Evolutionary conservation across 1,140 invertebrate species (phyloP), one percentile per base, ranked within the genome.

Genomic region (Lepidurus packardi): DNA sequence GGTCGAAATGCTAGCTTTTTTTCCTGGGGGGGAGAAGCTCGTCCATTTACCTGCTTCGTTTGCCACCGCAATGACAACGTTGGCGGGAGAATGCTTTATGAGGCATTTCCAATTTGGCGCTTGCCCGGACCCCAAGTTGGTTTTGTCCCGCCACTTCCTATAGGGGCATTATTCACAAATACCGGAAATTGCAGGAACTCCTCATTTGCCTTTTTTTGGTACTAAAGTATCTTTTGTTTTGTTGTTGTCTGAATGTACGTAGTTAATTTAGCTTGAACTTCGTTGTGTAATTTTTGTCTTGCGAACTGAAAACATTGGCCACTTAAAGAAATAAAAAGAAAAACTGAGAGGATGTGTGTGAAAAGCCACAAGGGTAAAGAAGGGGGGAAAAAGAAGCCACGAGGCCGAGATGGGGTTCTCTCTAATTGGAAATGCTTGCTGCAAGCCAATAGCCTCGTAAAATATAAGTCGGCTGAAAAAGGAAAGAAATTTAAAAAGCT

Each of bases 401-500:
- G 8, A 6, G n/a, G 13, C 21, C 53, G 8, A 16, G 13, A 1
- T 13, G 53, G 53, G 6, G 53, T 7, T 65, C 9, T 13, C 53
- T 34, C 13, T 65, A 65, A 65, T 65, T 65, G 53, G 53, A 65
- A 11, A 65, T 65, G 53, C 53, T 65, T 65, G 53, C 53, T 65
- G 8, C 53, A 65, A 65, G 53, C 13, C 53, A 65, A 65, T 65
- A 13, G 53, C 53, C 53, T 65, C 53, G 13, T 16, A 65, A 65
- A 65, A 65, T 16, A 65, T 21, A 65, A 65, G 53, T 65, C 13
- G 8, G 13, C 53, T 65, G 53, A 5, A 65, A 65, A n/a, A 21
- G 21, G 53, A 7, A 7, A 34, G 34, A 34, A 34, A 34, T 34
- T 4, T 34, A 34, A 34, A 34, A 16, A 13, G 16, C 21, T 65